These are phyloP conservation scores for Phaethornis superciliosus DNA, from an alignment of 2,113 vertebrate species.

Conservation along the genomic window DNA sequence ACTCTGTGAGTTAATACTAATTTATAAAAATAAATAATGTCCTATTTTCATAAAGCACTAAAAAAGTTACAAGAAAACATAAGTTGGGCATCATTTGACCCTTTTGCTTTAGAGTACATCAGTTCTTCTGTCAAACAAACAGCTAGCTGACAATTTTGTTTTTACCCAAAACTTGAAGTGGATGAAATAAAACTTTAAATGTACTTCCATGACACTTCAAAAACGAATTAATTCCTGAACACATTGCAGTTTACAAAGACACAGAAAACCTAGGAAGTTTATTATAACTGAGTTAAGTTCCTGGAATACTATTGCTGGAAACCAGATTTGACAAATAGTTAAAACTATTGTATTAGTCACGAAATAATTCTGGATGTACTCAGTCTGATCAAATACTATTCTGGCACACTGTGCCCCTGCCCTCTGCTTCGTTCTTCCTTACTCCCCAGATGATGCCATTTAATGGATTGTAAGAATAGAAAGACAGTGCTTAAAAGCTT, in stretches of 20 bases:
- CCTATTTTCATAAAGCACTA: background rate
- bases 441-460: background rate
- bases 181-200: too few relatives aligned
- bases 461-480: background rate
- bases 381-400: background rate
- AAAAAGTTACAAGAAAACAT: background rate
- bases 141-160: too few relatives aligned
- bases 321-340: slow-evolving; percentile 32
- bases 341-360: slow-evolving; percentile 21
- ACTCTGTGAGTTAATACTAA: background rate
- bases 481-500: background rate
- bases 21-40: background rate
- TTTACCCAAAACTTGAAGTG: too few relatives aligned
- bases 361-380: slow-evolving; percentile 42
- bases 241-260: too few relatives aligned
- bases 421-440: background rate
- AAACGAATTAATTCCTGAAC: too few relatives aligned
- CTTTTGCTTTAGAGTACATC: background rate
- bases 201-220: too few relatives aligned
- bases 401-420: background rate
- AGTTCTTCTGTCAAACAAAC: too few relatives aligned
- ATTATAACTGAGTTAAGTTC: slow-evolving; percentile 17
- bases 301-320: slow-evolving; percentile 24
- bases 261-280: background rate
- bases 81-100: background rate